These are phyloP conservation scores for Odocoileus virginianus DNA, from an alignment of 2,113 vertebrate genomes.

Conservation along the genomic window DNA sequence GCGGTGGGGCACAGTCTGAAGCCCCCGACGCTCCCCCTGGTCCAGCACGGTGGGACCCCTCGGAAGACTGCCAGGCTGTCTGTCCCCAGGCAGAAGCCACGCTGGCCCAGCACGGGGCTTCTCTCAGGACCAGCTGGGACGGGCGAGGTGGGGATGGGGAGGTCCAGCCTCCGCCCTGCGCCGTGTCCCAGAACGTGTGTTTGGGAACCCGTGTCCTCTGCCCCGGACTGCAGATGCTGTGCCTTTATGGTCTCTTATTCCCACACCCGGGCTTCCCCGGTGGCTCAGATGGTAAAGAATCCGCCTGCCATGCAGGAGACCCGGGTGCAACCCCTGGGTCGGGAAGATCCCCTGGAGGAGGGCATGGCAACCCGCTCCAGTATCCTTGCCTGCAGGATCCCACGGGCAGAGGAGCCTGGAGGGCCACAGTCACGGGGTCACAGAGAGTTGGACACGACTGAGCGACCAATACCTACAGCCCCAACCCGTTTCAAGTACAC, in stretches of 20 bases:
- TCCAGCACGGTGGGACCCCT: no score
- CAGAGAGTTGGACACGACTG: not conserved
- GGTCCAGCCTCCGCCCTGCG: not conserved
- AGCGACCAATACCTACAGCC: not conserved
- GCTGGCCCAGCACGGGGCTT: not conserved
- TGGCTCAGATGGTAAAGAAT: not conserved
- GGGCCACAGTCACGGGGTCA: not conserved
- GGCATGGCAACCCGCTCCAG: not conserved
- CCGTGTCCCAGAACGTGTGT: not conserved
- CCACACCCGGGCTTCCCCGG: not conserved
- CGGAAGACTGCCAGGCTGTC: not conserved
- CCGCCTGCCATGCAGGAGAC: not conserved
- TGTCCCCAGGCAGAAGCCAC: no score
- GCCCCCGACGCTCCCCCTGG: not conserved
- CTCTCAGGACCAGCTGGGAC: rapidly evolving
- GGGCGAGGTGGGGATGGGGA: not conserved
- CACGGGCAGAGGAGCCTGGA: not conserved
- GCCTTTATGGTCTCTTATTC: not conserved
- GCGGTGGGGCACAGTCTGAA: not conserved
- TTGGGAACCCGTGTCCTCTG: not conserved
- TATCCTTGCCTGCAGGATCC: not conserved
- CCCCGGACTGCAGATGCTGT: not conserved
- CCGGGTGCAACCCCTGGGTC: rapidly evolving
- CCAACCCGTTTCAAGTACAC: rapidly evolving
- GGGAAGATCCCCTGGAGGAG: not conserved